Evolutionary conservation across 2,797 vertebrate genomes (phyloP).

Genomic region (Poecilia wingei): DNA sequence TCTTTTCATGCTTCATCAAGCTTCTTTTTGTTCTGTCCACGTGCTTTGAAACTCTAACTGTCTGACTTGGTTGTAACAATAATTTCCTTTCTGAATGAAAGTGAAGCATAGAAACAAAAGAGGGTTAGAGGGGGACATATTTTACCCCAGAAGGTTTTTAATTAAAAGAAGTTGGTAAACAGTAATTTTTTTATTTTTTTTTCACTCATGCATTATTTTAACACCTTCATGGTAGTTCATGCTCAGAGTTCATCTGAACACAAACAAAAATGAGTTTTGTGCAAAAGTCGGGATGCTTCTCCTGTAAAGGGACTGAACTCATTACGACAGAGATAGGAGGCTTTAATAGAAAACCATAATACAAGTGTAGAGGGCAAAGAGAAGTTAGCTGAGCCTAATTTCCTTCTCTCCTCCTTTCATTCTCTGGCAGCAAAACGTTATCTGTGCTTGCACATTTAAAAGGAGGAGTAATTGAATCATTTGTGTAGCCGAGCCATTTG

Average conservation of each 20-base stretch:
- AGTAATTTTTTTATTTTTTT: neutral
- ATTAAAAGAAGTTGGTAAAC: slow-evolving; percentile 12
- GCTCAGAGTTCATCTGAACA: slow-evolving; percentile 52
- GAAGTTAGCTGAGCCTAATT: slow-evolving; percentile 72
- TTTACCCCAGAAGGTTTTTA: slow-evolving; percentile 3
- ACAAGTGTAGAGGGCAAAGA: slow-evolving; percentile 58
- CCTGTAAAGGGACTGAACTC: slow-evolving; percentile 46
- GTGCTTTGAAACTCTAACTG: neutral
- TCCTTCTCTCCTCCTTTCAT: slow-evolving; percentile 58
- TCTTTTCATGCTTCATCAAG: neutral
- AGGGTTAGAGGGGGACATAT: neutral
- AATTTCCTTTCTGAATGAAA: slow-evolving; percentile 1
- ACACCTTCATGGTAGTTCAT: slow-evolving; percentile 27
- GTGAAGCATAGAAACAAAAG: neutral
- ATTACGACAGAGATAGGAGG: slow-evolving; percentile 61
- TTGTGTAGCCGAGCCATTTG: slow-evolving; percentile 68
- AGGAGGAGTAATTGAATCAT: slow-evolving; percentile 76
- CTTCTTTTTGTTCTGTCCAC: neutral
- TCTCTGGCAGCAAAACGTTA: slow-evolving; percentile 60
- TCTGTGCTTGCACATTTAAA: slow-evolving; percentile 73
- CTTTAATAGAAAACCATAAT: slow-evolving; percentile 76
- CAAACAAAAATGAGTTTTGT: slow-evolving; percentile 60
- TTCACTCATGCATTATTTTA: slow-evolving; percentile 22
- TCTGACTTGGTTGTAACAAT: neutral
- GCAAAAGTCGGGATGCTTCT: slow-evolving; percentile 31